Evolutionary conservation across 2,888 invertebrate genomes (phyloP), one percentile per base, ranked within the genome.

Genomic region (Acleris laterana): DNA sequence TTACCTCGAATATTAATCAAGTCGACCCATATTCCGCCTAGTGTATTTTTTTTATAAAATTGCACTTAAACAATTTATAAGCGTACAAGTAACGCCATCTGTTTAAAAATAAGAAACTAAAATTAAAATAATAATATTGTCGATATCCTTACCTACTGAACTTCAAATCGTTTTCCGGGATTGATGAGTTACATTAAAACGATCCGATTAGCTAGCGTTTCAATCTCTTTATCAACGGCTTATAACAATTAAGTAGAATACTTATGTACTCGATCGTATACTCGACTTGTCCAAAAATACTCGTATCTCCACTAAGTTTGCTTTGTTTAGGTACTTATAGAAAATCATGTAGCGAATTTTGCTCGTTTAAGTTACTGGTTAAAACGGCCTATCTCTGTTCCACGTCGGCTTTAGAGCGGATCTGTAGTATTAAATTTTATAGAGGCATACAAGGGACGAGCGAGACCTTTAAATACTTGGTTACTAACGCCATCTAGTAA

Each of bases 401-500:
- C 13, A 38, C 38, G 13, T 13, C 38, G 38, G 9, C 13, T 38
- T 13, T 13, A 38, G 38, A 38, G 4, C 11, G 38, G 38, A 13
- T 38, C 38, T 13, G 38, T 38, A 38, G 38, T 38, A 32, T 32
- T 32, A 9, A 32, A 38, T 38, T 38, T 38, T 38, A 13, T 38
- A 13, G 38, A 38, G 13, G 38, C 38, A 38, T 38, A 38, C 38
- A 38, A 38, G 38, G 2, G 19, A 19, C 19, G 9, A 48, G 16
- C 17, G 17, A 48, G 17, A 17, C 17, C 5, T 17, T 20, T 20
- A 19, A 17, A 20, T 17, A 22, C 11, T 46, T 57, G 46, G 25
- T 46, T 6, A 16, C 46, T 11, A 46, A 44, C 57, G 57, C 57
- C 57, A 57, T 28, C 57, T 57, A 46, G 46, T 25, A 9, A 25